Base-by-base conservation (phyloP, 2,888 invertebrate genomes). In the Abrostola tripartita region DNA sequence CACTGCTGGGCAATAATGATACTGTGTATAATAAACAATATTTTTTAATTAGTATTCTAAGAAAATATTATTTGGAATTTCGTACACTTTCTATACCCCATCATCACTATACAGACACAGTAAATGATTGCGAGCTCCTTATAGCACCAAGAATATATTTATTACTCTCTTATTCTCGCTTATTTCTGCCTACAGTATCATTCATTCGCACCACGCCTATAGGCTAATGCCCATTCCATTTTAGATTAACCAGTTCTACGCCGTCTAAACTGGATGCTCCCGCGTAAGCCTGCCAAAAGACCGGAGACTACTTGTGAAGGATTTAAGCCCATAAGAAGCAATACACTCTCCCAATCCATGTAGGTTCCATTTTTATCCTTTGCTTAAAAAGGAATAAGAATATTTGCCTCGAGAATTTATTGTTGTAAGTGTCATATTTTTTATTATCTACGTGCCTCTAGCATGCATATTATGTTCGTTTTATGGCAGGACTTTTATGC, bases 301-400 rank as follows among this genome's bases (percentile, higher is more conserved):
- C 44, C 24, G 44, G n/a, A 14, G 44, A 14, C 44, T 47, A 47
- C 44, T 47, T 47, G 44, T 47, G 44, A 47, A 14, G 44, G 44
- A 47, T 47, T 9, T 47, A 47, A 47, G 44, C 44, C 8, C 5
- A 8, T 47, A 24, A 24, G 9, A 47, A 47, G 44, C 44, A 24
- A 47, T 47, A 47, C 44, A 14, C 9, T 47, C 14, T 47, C 24
- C 24, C 14, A 47, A 47, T 47, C 44, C 44, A 8, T 47, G 44
- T 44, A 9, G 14, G 14, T 44, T 9, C 44, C 24, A 24, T 47
- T 24, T 47, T 47, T 9, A 24, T 24, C 44, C 9, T 4, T 47
- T 8, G 44, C 44, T 47, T 44, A 12, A 14, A 12, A 14, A 5
- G 44, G 44, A 24, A 24, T 24, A 24, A 47, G 44, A 14, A 47